Conservation (phyloP, 2,888 invertebrate species). For the Dynastes maya region DNA sequence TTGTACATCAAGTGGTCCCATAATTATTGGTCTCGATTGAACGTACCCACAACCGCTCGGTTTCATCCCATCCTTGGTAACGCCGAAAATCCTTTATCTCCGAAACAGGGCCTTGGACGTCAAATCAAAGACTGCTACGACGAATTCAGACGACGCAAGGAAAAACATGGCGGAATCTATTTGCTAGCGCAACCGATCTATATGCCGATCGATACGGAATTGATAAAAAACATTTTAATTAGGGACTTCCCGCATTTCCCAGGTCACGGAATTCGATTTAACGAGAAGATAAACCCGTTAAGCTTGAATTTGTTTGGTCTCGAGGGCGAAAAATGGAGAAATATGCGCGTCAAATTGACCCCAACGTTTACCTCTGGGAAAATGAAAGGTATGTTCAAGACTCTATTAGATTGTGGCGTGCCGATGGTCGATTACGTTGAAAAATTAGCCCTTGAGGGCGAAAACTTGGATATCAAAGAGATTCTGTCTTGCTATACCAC, state of each 20-base stretch:
- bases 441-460: not conserved
- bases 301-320: slow-evolving; percentile 37
- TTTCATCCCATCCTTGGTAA: slow-evolving; percentile 28
- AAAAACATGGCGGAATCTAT: slow-evolving; percentile 44
- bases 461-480: slow-evolving; percentile 46
- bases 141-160: slow-evolving; percentile 33
- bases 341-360: slow-evolving; percentile 45
- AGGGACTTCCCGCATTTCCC: slow-evolving; percentile 76
- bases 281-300: slow-evolving; percentile 40
- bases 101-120: not conserved
- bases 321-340: slow-evolving; percentile 46
- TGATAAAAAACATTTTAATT: slow-evolving; percentile 69
- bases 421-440: slow-evolving; percentile 30
- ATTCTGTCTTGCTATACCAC: slow-evolving; percentile 49
- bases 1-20: slow-evolving; percentile 14
- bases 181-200: slow-evolving; percentile 54
- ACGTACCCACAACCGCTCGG: not conserved
- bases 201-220: slow-evolving; percentile 49
- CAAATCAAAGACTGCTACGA: slow-evolving; percentile 21
- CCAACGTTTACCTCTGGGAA: slow-evolving; percentile 49
- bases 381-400: slow-evolving; percentile 49
- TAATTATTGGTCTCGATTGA: slow-evolving; percentile 13
- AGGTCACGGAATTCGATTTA: slow-evolving; percentile 70
- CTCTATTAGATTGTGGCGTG: slow-evolving; percentile 43
- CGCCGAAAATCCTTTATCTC: slow-evolving; percentile 7